These are phyloP conservation scores for Leptodirus hochenwartii DNA, from an alignment of 2,888 invertebrate genomes.

Conservation along the genomic window DNA sequence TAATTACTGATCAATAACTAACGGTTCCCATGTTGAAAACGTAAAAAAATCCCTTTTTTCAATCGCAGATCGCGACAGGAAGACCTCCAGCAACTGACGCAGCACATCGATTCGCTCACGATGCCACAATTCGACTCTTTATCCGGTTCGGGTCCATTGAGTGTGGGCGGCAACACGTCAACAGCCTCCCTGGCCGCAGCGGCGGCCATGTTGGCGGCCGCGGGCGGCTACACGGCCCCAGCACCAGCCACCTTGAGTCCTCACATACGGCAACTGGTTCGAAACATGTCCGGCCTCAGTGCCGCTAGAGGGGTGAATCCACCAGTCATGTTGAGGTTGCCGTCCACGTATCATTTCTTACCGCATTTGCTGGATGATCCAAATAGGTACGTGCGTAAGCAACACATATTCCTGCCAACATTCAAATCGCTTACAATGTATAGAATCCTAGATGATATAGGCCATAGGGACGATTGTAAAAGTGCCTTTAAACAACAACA, in stretches of 20 bases:
- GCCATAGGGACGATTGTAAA: no score
- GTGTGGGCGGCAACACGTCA: conserved; percentile 14
- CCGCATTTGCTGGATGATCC: conserved; percentile 72
- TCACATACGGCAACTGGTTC: conserved; percentile 21
- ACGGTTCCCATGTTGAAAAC: no score
- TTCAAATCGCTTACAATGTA: no score
- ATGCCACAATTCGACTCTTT: no score
- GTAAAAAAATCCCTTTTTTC: no score
- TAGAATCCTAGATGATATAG: no score
- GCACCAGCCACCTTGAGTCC: conserved; percentile 21
- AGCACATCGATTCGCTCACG: conserved; percentile 37
- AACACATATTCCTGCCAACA: no score
- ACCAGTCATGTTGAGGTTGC: conserved; percentile 39
- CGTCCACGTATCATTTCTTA: conserved; percentile 69
- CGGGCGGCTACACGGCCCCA: no score
- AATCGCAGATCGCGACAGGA: conserved; percentile 60
- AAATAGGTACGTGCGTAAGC: no score
- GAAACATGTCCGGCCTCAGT: conserved; percentile 31
- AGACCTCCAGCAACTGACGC: conserved; percentile 50
- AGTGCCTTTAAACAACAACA: no score
- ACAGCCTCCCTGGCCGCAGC: conserved; percentile 6
- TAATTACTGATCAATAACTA: no score
- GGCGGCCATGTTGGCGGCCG: conserved; percentile 4
- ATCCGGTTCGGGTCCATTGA: no score
- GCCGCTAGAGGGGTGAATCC: conserved; percentile 28